A percentile compares a stretch with the other conserved stretches of the same genome.
phyloP scores from a whole-genome alignment of 2,797 vertebrate genomes.

The Gymnodraco acuticeps region DNA sequence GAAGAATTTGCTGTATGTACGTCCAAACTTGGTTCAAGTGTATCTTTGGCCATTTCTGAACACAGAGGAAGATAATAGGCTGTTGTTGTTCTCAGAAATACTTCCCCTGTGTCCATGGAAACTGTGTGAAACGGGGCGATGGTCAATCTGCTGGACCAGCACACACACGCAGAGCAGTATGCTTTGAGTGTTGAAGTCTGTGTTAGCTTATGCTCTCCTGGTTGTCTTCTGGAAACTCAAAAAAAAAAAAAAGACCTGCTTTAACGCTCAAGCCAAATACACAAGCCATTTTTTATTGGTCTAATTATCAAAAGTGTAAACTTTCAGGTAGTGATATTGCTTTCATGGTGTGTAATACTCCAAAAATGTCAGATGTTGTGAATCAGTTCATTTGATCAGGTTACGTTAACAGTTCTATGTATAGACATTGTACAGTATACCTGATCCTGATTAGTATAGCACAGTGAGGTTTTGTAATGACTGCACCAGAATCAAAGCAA shows the following conservation, averaged over 20 bases:
- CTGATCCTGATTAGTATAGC: not conserved
- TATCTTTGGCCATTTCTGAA: conserved; percentile 30
- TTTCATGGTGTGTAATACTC: conserved; percentile 1
- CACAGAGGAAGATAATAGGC: conserved; percentile 26
- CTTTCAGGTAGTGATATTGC: conserved; percentile 21
- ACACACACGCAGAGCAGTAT: conserved; percentile 45
- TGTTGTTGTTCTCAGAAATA: conserved; percentile 25
- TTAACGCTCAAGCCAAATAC: conserved; percentile 19
- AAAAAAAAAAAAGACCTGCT: conserved; percentile 13
- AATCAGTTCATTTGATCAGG: conserved; percentile 15
- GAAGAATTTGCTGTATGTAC: not conserved
- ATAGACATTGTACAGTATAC: conserved; percentile 3
- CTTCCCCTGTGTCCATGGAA: conserved; percentile 74
- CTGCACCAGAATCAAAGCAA: conserved; percentile 5
- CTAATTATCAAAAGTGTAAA: conserved; percentile 14
- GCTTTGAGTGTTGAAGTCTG: conserved; percentile 36
- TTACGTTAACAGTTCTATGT: conserved; percentile 21
- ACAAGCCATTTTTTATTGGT: conserved; percentile 6
- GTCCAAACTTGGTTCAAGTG: conserved; percentile 20
- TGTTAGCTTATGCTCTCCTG: conserved; percentile 47
- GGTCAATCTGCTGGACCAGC: conserved; percentile 46
- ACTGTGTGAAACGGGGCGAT: conserved; percentile 53
- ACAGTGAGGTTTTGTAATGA: not conserved
- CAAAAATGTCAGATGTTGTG: conserved; percentile 14
- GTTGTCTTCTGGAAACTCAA: conserved; percentile 23